These are phyloP conservation scores for Phrynocephalus forsythii DNA, from an alignment of 2,797 vertebrate genomes.

Conservation along the genomic window DNA sequence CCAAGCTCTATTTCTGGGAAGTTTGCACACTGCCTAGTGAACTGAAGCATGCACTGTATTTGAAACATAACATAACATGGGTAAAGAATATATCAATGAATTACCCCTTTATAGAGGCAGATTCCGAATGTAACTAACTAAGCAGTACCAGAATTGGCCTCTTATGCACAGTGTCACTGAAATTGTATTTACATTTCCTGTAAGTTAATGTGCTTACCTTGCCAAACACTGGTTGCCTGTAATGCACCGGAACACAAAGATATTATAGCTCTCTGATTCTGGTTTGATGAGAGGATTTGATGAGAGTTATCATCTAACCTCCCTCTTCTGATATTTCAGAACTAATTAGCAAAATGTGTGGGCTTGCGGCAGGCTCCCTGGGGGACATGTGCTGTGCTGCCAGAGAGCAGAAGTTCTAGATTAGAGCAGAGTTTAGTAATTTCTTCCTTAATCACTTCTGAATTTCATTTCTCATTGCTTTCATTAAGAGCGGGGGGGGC, in stretches of 20 bases:
- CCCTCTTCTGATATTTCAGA: slow-evolving; percentile 1
- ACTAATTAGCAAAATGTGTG: slow-evolving; percentile 4
- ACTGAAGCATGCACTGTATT: too few species aligned
- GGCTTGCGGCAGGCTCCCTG: neutral
- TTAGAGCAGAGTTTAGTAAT: neutral
- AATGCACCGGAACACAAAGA: neutral
- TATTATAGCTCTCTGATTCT: neutral
- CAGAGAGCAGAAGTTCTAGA: neutral
- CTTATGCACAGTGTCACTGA: neutral
- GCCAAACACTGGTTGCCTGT: neutral
- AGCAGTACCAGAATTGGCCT: neutral
- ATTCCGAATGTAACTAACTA: neutral
- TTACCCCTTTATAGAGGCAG: neutral
- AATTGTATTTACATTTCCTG: neutral
- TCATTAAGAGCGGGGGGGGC: neutral
- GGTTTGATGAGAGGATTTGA: neutral
- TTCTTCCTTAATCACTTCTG: neutral
- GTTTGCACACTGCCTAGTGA: too few species aligned
- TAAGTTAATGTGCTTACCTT: neutral
- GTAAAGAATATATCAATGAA: neutral
- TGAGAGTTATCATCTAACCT: neutral
- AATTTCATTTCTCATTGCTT: slow-evolving; percentile 13
- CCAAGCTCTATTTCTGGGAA: too few species aligned
- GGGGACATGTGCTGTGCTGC: neutral
- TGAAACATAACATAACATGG: too few species aligned